Conservation (phyloP, 2,113 vertebrate genomes). For the Atlantisia rogersi region DNA sequence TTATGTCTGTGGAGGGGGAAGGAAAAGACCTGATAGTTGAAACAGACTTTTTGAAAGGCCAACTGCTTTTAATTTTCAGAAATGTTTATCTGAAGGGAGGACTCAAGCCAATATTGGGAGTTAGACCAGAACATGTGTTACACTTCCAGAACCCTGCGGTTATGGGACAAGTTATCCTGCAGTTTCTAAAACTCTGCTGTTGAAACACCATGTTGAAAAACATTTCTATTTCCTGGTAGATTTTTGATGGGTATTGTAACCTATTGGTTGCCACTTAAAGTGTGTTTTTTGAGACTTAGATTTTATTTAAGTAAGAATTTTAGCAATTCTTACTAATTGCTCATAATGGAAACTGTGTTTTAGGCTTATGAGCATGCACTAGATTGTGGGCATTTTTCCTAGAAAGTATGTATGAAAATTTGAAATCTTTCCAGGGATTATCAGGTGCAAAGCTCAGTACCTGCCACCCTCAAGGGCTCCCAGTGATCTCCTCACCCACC, state of each 20-base stretch:
- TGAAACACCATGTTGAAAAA: background rate
- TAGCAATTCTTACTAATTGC: slow-evolving; percentile 45
- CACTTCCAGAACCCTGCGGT: background rate
- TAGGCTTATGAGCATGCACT: background rate
- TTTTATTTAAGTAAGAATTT: background rate
- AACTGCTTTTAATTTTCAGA: slow-evolving; percentile 22
- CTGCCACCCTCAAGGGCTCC: too few species aligned
- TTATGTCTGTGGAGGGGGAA: background rate
- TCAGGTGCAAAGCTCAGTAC: background rate
- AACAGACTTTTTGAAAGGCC: background rate
- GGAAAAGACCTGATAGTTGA: background rate
- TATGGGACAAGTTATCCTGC: background rate
- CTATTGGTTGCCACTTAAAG: background rate
- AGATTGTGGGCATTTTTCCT: slow-evolving; percentile 16
- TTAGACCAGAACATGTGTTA: background rate
- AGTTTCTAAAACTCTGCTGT: background rate
- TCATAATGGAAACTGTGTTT: background rate
- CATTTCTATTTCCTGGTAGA: background rate
- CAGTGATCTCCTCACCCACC: background rate
- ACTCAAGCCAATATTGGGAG: background rate
- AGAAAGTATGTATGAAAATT: background rate
- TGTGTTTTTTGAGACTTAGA: background rate
- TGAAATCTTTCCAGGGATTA: background rate
- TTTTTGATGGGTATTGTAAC: slow-evolving; percentile 41
- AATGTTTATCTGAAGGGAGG: background rate